phyloP scores from a whole-genome alignment of 2,113 vertebrate species.

The Nesogale talazaci region DNA sequence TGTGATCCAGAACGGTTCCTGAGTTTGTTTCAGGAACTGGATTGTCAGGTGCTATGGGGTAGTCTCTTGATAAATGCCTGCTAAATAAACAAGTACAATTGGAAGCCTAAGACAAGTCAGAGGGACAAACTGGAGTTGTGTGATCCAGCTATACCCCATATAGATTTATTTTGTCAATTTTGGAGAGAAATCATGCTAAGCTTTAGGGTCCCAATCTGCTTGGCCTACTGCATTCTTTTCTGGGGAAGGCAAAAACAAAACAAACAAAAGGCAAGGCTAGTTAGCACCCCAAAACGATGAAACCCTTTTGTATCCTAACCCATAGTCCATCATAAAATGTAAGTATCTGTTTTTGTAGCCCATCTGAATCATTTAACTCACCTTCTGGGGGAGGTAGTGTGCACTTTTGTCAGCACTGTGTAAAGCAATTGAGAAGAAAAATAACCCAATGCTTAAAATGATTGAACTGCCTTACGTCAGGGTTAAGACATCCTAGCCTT shows the following conservation, averaged over 20 bases:
- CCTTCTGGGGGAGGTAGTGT: no score
- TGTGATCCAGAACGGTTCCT: background rate
- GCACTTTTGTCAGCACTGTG: no score
- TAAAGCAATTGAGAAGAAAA: background rate
- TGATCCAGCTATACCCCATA: accelerated
- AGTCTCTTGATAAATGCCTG: no score
- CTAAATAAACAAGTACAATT: background rate
- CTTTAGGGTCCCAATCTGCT: no score
- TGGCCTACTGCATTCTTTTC: no score
- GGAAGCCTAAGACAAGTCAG: background rate
- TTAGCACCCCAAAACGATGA: no score
- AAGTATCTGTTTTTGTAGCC: no score
- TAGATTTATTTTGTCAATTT: background rate
- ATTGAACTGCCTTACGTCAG: accelerated
- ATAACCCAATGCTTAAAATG: background rate
- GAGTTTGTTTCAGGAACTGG: background rate
- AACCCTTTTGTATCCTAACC: no score
- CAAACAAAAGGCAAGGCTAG: no score
- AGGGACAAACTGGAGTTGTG: accelerated
- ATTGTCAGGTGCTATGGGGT: background rate
- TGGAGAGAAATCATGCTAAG: background rate
- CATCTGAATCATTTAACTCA: no score
- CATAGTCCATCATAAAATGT: no score
- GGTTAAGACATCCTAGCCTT: background rate
- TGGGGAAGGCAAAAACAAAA: no score